These are phyloP conservation scores for Venusia cambrica DNA, from an alignment of 2,888 invertebrate species.

Conservation along the genomic window DNA sequence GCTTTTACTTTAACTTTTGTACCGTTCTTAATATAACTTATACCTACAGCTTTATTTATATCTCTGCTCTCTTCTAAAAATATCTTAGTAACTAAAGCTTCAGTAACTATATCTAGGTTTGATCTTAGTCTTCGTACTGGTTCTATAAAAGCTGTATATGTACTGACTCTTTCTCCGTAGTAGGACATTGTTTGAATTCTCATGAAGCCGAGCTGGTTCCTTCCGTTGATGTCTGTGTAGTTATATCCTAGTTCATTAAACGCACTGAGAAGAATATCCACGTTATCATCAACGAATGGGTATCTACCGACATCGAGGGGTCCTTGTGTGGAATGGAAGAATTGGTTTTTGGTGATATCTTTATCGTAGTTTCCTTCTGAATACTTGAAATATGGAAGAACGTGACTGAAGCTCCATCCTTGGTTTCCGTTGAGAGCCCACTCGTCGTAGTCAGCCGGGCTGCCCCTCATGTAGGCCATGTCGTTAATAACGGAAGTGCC, in stretches of 20 bases:
- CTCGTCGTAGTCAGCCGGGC: slow-evolving; percentile 70
- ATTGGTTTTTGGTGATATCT: slow-evolving; percentile 66
- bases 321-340: slow-evolving; percentile 68
- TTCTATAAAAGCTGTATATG: slow-evolving; percentile 69
- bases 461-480: slow-evolving; percentile 72
- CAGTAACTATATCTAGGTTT: slow-evolving; percentile 59
- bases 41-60: slow-evolving; percentile 46
- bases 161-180: slow-evolving; percentile 69
- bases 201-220: slow-evolving; percentile 69
- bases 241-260: slow-evolving; percentile 69
- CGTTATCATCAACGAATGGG: slow-evolving; percentile 67
- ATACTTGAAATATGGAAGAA: slow-evolving; percentile 70
- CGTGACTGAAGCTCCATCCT: slow-evolving; percentile 64
- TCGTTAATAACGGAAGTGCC: slow-evolving; percentile 70
- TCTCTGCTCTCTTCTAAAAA: slow-evolving; percentile 48
- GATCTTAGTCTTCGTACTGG: slow-evolving; percentile 60
- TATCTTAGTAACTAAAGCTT: slow-evolving; percentile 68
- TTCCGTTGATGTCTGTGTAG: slow-evolving; percentile 69
- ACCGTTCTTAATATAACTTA: slow-evolving; percentile 68
- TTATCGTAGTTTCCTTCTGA: slow-evolving; percentile 75
- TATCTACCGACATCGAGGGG: slow-evolving; percentile 71
- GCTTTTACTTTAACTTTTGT: slow-evolving; percentile 52
- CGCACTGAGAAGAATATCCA: slow-evolving; percentile 65
- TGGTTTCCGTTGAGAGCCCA: slow-evolving; percentile 69
- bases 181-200: slow-evolving; percentile 70